These are phyloP conservation scores for Sitta europaea DNA, from an alignment of 2,113 vertebrate species.

Conservation along the genomic window DNA sequence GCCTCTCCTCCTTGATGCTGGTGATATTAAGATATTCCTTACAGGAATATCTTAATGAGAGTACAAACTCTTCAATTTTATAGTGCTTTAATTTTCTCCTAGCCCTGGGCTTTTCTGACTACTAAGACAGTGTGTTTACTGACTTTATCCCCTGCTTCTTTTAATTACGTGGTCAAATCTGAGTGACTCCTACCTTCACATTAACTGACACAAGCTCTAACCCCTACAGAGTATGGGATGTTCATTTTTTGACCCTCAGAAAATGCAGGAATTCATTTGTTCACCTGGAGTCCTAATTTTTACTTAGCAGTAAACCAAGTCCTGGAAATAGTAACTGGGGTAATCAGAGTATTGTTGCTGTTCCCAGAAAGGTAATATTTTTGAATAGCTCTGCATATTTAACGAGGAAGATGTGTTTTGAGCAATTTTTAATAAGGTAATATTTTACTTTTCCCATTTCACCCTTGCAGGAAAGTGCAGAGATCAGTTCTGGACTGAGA, in stretches of 20 bases:
- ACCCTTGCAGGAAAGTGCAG: constrained; percentile 37
- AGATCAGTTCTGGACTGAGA: constrained; percentile 47
- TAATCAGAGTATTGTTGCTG: constrained; percentile 45
- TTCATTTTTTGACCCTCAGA: neutral
- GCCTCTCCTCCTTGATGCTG: neutral
- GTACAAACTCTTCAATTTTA: neutral
- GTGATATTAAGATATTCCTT: neutral
- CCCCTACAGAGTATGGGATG: neutral
- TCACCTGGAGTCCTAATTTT: constrained; percentile 28
- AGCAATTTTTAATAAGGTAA: constrained; percentile 62
- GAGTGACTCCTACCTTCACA: neutral
- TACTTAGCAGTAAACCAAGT: constrained; percentile 1
- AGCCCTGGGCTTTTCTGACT: neutral
- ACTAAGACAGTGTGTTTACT: neutral
- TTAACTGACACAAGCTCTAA: neutral
- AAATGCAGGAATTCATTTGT: neutral
- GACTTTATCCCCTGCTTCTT: neutral
- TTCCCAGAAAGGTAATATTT: constrained; percentile 61
- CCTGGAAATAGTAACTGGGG: constrained; percentile 47
- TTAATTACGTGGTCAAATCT: neutral
- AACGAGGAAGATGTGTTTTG: constrained; percentile 57
- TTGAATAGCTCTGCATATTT: constrained; percentile 62
- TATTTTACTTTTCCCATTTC: constrained; percentile 60
- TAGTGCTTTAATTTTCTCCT: neutral
- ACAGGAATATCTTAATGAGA: neutral